These are phyloP conservation scores for Chlorocebus sabaeus DNA, from an alignment of 2,113 vertebrate genomes.

Conservation along the genomic window DNA sequence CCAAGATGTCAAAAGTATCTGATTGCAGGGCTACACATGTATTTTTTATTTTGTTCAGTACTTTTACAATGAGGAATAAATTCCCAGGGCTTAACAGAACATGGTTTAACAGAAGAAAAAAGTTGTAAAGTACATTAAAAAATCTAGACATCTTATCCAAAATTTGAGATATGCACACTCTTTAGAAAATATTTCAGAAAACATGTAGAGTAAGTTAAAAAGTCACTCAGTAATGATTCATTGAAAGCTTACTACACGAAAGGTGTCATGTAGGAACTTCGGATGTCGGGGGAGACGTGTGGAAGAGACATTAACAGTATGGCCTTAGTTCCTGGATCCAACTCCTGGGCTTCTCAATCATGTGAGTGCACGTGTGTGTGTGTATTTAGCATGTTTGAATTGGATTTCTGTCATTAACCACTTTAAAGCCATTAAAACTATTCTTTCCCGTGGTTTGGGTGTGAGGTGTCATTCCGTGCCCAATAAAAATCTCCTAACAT, in stretches of 20 bases:
- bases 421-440: neutral
- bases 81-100: neutral
- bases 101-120: slow-evolving; percentile 36
- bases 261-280: fast-evolving
- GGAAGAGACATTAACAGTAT: fast-evolving
- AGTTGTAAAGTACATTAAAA: neutral
- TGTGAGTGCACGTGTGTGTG: fast-evolving
- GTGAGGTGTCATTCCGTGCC: neutral
- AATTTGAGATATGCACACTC: neutral
- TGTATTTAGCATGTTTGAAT: neutral
- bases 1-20: slow-evolving; percentile 10
- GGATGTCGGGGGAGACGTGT: neutral
- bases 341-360: fast-evolving
- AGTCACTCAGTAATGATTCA: neutral
- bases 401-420: neutral
- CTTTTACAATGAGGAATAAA: slow-evolving; percentile 20
- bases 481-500: neutral
- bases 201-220: neutral
- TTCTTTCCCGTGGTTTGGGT: neutral
- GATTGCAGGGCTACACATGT: neutral
- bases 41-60: slow-evolving; percentile 15
- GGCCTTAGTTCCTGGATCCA: neutral
- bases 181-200: neutral
- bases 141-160: neutral
- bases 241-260: neutral